A percentile compares a stretch with the other conserved stretches of the same genome.
Conservation (phyloP, 2,113 vertebrate genomes). For the Cololabis saira region DNA sequence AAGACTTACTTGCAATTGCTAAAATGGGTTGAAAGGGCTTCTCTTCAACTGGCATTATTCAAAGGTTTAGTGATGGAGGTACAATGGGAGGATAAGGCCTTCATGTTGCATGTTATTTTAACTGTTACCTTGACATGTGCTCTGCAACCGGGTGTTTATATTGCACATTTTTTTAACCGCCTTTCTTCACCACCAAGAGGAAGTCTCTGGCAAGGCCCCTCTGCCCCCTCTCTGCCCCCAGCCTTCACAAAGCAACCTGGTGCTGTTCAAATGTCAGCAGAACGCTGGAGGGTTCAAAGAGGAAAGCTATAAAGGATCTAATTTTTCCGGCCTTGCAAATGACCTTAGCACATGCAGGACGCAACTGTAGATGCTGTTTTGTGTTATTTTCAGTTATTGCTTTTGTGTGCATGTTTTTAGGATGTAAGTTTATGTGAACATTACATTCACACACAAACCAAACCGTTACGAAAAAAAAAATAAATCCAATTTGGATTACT, state of each 20-base stretch:
- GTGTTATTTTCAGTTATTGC: not conserved
- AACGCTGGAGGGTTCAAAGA: not conserved
- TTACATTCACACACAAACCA: too few species aligned
- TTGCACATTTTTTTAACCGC: too few species aligned
- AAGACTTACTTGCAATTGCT: too few species aligned
- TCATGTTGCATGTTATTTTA: too few species aligned
- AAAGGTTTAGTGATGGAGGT: too few species aligned
- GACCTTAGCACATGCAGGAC: not conserved
- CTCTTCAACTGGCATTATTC: too few species aligned
- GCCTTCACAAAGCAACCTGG: not conserved
- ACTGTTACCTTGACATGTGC: too few species aligned
- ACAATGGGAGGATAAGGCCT: too few species aligned
- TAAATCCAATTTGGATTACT: not conserved
- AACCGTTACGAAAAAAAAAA: accelerated
- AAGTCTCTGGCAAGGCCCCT: not conserved
- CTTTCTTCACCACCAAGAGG: too few species aligned
- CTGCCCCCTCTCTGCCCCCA: not conserved
- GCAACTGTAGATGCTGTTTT: not conserved
- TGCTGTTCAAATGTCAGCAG: not conserved
- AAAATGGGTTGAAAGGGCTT: too few species aligned
- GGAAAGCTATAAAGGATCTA: not conserved
- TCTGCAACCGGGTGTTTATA: too few species aligned
- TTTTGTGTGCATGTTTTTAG: not conserved
- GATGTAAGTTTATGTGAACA: too few species aligned
- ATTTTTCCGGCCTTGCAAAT: not conserved